Base-by-base conservation (phyloP, 2,113 vertebrate genomes). In the Mormyrus lacerda region DNA sequence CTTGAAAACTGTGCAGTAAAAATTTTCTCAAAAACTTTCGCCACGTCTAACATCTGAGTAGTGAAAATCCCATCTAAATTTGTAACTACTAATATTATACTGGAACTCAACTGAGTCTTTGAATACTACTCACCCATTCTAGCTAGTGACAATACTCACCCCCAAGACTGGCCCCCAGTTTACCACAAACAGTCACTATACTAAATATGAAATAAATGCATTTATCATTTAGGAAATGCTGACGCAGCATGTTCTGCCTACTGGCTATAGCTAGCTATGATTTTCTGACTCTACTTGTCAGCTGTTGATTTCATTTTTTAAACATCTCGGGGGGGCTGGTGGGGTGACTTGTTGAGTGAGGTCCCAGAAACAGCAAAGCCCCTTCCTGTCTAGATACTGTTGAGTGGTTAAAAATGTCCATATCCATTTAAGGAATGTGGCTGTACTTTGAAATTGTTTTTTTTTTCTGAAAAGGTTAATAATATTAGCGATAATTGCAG, bases 391-490 rank as follows among this genome's bases (percentile, higher is more conserved):
- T 73, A 61, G 61, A n/a, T 76, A 76, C 69, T 69, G 61, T 69
- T 6, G 17, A 79, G 31, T 79, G 35, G 35, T 76, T 35, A 76
- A 35, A 76, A 76, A 17, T 35, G 73, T 79, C 35, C 69, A 39
- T 39, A n/a, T 76, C 69, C 73, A 79, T 42, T 42, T 79, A 42
- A 42, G 35, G 31, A 17, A 8, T 4, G 42, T 15, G 19, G 44
- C 44, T 24, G 10, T 50, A 69, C 58, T 73, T 45, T 15, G 58
- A 27, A 45, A 27, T 61, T 21, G n/a, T 47, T 4, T 10, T 69
- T 48, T 3, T 39, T 48, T 24, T 31, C n/a, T 73, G 44, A 90
- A 88, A 91, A 92, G 55, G 89, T 91, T 84, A 45, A 90, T 91
- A 86, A 88, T 89, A 91, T 90, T 90, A 69, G 55, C 35, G 31